These are phyloP conservation scores for Myxocyprinus asiaticus DNA, from an alignment of 2,113 vertebrate species.

Conservation along the genomic window DNA sequence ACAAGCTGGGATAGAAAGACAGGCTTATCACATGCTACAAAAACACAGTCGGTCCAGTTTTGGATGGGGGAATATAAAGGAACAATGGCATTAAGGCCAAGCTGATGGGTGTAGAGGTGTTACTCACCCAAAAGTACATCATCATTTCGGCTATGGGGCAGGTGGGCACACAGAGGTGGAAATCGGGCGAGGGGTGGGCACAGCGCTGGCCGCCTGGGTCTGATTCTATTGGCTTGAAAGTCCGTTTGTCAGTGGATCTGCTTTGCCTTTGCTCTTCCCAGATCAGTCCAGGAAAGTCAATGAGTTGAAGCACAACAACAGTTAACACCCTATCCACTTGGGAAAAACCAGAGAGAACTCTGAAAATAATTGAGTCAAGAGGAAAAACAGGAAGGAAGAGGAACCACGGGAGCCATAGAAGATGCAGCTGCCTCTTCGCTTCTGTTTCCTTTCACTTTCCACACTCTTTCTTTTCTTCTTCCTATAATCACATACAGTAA, in stretches of 20 bases:
- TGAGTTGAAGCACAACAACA: slow-evolving; percentile 16
- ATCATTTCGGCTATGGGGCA: slow-evolving; percentile 62
- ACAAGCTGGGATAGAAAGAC: background rate
- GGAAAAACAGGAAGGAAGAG: background rate
- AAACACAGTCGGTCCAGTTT: slow-evolving; percentile 1
- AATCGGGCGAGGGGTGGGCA: slow-evolving; percentile 5
- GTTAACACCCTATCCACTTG: background rate
- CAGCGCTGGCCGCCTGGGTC: background rate
- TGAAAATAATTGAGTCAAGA: background rate
- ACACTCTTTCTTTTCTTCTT: slow-evolving; percentile 46
- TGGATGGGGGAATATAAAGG: background rate
- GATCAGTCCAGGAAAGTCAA: slow-evolving; percentile 10
- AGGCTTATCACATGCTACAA: background rate
- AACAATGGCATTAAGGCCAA: slow-evolving; percentile 36
- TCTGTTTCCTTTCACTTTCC: slow-evolving; percentile 48
- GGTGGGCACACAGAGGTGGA: slow-evolving; percentile 45
- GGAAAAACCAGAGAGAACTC: background rate
- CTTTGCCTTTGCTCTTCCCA: slow-evolving; percentile 14
- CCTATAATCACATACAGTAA: slow-evolving; percentile 34
- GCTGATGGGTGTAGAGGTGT: slow-evolving; percentile 6
- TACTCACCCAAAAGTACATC: slow-evolving; percentile 71
- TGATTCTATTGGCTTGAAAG: slow-evolving; percentile 10
- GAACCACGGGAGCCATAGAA: slow-evolving; percentile 18
- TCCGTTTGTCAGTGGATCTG: slow-evolving; percentile 20
- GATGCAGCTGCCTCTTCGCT: slow-evolving; percentile 24